Evolutionary conservation across 2,797 vertebrate species (phyloP).

Genomic region (Peromyscus nudipes): DNA sequence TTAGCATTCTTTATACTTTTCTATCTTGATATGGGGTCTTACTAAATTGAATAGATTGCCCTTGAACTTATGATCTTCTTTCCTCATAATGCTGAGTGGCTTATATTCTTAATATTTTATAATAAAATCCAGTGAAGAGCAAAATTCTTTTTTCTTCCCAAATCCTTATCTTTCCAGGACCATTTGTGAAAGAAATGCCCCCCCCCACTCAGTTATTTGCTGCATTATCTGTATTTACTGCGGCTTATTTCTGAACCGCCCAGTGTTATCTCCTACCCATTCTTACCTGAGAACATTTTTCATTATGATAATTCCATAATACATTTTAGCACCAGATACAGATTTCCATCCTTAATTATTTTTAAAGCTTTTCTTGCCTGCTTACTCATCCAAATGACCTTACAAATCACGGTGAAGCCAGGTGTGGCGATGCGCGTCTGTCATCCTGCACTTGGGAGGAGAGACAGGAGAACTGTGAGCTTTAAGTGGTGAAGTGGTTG

Average conservation of each 20-base stretch:
- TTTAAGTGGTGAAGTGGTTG: not conserved
- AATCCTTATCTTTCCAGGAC: constrained; percentile 5
- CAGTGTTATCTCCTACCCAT: not conserved
- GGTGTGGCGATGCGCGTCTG: not conserved
- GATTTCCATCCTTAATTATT: constrained; percentile 33
- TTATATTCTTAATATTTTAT: constrained; percentile 27
- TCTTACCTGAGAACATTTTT: constrained; percentile 23
- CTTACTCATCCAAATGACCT: constrained; percentile 52
- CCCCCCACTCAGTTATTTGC: not conserved
- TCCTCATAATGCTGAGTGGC: not conserved
- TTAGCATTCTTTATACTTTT: not conserved
- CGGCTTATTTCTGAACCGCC: not conserved
- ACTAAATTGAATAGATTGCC: not conserved
- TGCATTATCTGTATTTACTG: not conserved
- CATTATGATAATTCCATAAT: not conserved
- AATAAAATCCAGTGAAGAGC: constrained; percentile 37
- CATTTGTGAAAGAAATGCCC: constrained; percentile 25
- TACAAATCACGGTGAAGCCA: not conserved
- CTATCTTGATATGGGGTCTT: not conserved
- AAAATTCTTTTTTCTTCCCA: constrained; percentile 46
- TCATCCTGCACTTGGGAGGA: not conserved
- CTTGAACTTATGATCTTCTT: constrained; percentile 8
- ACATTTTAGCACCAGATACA: constrained; percentile 25
- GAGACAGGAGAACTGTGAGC: not conserved
- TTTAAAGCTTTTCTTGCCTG: constrained; percentile 50